These are phyloP conservation scores for Mactra quadrangularis DNA, from an alignment of 1,140 invertebrate species.

Conservation along the genomic window DNA sequence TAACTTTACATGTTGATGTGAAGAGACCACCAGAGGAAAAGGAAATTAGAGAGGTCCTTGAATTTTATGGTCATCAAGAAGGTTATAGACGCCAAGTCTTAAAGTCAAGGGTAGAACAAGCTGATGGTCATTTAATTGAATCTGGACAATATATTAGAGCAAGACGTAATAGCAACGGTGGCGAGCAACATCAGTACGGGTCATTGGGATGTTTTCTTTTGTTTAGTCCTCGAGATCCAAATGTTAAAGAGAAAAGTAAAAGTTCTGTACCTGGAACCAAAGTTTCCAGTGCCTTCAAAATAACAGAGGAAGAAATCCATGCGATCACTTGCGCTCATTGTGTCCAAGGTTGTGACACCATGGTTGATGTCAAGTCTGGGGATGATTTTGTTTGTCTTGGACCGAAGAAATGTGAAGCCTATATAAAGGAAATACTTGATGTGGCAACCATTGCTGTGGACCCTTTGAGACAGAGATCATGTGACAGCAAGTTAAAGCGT, in stretches of 20 bases:
- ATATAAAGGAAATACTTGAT: background rate
- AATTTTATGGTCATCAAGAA: background rate
- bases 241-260: background rate
- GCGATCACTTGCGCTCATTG: conserved; percentile 22
- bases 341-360: background rate
- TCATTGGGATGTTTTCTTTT: conserved; percentile 9
- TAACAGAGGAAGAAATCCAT: background rate
- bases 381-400: background rate
- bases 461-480: background rate
- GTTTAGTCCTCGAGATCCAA: background rate
- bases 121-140: background rate
- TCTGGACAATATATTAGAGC: background rate
- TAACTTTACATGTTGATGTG: background rate
- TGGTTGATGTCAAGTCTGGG: background rate
- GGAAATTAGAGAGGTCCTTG: conserved; percentile 1
- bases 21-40: background rate
- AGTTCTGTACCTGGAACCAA: background rate
- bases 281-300: background rate
- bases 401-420: background rate
- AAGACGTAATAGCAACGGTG: too few species aligned
- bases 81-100: background rate
- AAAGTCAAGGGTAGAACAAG: background rate
- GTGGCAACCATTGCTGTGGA: conserved; percentile 3
- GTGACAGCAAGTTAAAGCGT: background rate
- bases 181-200: background rate